A percentile compares a stretch with the other conserved stretches of the same genome.
These are phyloP conservation scores for Catharus minimus DNA, from an alignment of 2,113 vertebrate species.

Conservation along the genomic window DNA sequence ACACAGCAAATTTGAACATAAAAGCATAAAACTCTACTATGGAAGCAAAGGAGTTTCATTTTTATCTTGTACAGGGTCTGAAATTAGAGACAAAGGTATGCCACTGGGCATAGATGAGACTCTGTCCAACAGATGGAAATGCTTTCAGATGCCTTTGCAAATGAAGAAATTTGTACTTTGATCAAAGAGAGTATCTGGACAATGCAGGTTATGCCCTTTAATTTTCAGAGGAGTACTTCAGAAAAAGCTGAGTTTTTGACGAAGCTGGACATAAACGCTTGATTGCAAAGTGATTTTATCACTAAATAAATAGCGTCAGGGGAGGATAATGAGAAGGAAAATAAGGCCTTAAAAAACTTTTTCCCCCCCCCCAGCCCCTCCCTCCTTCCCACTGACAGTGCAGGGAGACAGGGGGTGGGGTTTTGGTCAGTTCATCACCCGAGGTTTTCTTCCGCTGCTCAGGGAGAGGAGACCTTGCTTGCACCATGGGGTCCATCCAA, in stretches of 20 bases:
- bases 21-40: neutral
- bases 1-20: neutral
- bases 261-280: neutral
- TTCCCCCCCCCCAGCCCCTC: accelerated
- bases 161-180: neutral
- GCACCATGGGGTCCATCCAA: accelerated
- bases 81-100: neutral
- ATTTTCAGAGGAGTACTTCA: neutral
- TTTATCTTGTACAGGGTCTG: neutral
- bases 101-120: neutral
- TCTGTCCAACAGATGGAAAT: neutral
- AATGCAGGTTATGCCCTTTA: neutral
- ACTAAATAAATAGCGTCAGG: no score
- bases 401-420: neutral
- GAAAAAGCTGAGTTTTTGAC: neutral
- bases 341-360: neutral
- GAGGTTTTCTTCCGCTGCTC: neutral
- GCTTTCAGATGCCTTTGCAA: neutral
- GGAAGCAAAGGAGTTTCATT: neutral
- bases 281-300: neutral
- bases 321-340: neutral
- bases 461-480: neutral
- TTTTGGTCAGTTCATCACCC: neutral
- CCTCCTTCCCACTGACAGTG: accelerated
- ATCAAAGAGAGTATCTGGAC: neutral